Percentiles rank a stretch among this genome's conserved stretches.
phyloP scores from a whole-genome alignment of 2,888 invertebrate genomes.

The Eristalis arbustorum region DNA sequence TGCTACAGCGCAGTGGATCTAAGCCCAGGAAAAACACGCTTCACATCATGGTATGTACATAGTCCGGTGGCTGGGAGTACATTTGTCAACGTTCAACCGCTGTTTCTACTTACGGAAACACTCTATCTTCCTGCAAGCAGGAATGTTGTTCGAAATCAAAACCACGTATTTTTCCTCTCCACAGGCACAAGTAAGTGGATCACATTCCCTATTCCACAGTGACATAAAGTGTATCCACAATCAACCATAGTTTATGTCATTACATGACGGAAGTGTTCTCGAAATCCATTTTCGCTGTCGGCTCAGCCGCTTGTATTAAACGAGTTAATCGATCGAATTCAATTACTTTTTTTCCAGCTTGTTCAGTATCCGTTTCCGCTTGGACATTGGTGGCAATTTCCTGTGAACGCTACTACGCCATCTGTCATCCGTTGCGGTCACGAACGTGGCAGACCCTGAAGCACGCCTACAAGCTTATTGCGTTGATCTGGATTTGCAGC shows the following conservation, averaged over 20 bases:
- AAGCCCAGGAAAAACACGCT: background rate
- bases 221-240: background rate
- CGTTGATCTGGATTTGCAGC: constrained; percentile 83
- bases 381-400: constrained; percentile 88
- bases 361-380: constrained; percentile 87
- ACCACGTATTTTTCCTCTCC: background rate
- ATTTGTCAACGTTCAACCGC: background rate
- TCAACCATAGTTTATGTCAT: background rate
- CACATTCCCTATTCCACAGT: no score
- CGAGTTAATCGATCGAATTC: background rate
- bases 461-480: constrained; percentile 85
- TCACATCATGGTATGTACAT: background rate
- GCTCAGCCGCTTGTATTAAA: background rate
- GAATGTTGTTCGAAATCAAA: background rate
- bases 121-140: background rate
- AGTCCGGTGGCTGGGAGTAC: background rate
- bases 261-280: background rate
- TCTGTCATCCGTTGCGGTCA: constrained; percentile 86
- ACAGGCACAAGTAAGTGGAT: background rate
- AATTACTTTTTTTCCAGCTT: constrained; percentile 80
- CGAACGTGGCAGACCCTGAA: constrained; percentile 86
- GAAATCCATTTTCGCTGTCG: background rate
- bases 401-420: constrained; percentile 87
- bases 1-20: background rate
- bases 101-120: background rate